A percentile compares a stretch with the other conserved stretches of the same genome.
phyloP scores from a whole-genome alignment of 2,113 vertebrate species.

The Sceloporus tristichus region DNA sequence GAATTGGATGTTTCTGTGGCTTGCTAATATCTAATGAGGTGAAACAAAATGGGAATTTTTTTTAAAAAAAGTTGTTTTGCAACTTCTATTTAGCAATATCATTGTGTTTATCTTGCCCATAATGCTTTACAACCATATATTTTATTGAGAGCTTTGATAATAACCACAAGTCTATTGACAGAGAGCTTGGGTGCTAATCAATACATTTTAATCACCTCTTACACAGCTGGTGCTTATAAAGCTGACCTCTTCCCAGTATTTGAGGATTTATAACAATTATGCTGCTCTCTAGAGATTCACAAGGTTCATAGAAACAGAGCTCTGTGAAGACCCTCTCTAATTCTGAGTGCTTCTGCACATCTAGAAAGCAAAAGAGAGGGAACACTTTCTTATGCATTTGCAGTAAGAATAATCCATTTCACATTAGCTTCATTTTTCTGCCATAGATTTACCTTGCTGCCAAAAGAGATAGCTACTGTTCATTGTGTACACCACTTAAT shows the following conservation, averaged over 20 bases:
- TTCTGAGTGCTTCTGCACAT: neutral
- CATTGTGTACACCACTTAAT: neutral
- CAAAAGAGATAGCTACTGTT: no score
- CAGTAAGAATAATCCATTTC: neutral
- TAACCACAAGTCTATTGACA: neutral
- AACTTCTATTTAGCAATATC: neutral
- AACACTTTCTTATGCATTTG: neutral
- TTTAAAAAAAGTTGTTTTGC: neutral
- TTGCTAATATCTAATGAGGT: neutral
- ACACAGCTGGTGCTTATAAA: neutral
- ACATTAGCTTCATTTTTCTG: no score
- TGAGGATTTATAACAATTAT: conserved; percentile 2
- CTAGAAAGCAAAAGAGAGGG: no score
- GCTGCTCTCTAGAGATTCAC: neutral
- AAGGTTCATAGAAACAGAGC: neutral
- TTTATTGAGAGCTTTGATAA: conserved; percentile 16
- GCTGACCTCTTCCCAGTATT: neutral
- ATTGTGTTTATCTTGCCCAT: neutral
- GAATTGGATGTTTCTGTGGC: accelerated
- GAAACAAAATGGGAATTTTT: neutral
- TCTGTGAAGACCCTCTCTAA: conserved; percentile 16
- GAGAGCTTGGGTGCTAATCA: neutral
- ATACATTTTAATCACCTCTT: neutral
- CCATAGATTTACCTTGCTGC: neutral
- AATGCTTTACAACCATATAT: neutral